phyloP scores from a whole-genome alignment of 2,888 invertebrate species.

The Netelia virgata region DNA sequence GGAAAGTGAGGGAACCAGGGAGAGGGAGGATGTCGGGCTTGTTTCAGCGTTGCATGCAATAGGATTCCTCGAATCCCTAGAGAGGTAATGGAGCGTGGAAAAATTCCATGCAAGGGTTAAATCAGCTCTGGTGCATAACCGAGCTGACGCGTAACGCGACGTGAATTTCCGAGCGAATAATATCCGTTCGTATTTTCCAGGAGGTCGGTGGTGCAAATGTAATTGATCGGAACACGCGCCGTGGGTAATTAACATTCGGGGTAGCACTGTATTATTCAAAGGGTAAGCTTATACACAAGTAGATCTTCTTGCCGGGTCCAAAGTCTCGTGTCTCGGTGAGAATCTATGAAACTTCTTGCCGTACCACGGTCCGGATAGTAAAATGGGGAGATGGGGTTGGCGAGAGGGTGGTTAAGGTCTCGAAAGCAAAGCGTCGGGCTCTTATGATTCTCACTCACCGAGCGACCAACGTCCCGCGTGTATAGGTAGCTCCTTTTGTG shows the following conservation, averaged over 20 bases:
- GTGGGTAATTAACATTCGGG: conserved; percentile 17
- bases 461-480: conserved; percentile 37
- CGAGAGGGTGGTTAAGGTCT: conserved; percentile 22
- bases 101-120: too few relatives aligned
- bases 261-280: conserved; percentile 48
- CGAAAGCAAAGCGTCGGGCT: conserved; percentile 15
- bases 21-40: not conserved
- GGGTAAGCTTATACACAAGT: not conserved
- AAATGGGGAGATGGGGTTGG: not conserved
- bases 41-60: too few relatives aligned
- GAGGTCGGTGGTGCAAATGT: not conserved
- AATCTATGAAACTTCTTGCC: conserved; percentile 47
- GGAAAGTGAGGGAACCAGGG: not conserved
- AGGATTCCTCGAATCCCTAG: too few relatives aligned
- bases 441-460: conserved; percentile 14
- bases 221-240: not conserved
- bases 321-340: not conserved
- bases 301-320: conserved; percentile 29
- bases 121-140: too few relatives aligned
- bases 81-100: too few relatives aligned
- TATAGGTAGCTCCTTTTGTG: conserved; percentile 70
- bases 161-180: not conserved
- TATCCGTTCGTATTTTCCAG: not conserved
- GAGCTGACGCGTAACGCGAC: too few relatives aligned
- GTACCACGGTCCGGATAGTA: conserved; percentile 27